Conservation (phyloP, 2,797 vertebrate species). For the Sternarchorhynchus goeldii region DNA sequence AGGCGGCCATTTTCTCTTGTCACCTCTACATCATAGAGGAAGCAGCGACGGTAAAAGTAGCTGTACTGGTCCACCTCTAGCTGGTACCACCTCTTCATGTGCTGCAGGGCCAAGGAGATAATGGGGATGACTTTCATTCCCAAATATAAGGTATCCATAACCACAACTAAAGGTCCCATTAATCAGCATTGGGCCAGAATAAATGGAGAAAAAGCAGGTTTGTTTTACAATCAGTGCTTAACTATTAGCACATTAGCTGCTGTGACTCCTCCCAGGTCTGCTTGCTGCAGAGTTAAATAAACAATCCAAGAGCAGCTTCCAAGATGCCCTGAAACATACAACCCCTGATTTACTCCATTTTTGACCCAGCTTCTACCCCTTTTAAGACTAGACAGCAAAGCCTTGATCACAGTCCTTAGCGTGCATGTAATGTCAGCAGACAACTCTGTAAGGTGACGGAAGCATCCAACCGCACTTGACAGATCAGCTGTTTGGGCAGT, state of each 20-base stretch:
- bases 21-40: constrained; percentile 56
- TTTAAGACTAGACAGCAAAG: background rate
- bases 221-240: background rate
- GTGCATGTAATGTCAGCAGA: background rate
- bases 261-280: constrained; percentile 46
- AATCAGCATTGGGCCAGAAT: background rate
- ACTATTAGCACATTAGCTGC: constrained; percentile 41
- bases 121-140: background rate
- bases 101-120: constrained; percentile 51
- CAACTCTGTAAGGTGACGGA: constrained; percentile 4
- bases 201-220: background rate
- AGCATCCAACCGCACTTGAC: background rate
- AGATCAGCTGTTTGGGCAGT: constrained; percentile 1
- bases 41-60: constrained; percentile 57
- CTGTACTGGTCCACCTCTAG: constrained; percentile 51
- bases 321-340: constrained; percentile 33
- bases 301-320: constrained; percentile 37
- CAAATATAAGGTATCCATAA: background rate
- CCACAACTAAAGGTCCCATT: background rate
- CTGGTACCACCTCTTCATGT: constrained; percentile 59
- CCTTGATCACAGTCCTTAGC: background rate
- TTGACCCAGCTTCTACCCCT: background rate
- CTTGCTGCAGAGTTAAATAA: constrained; percentile 47
- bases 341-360: constrained; percentile 10
- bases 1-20: constrained; percentile 53